These are phyloP conservation scores for Spatula clypeata DNA, from an alignment of 2,797 vertebrate species.

Conservation along the genomic window DNA sequence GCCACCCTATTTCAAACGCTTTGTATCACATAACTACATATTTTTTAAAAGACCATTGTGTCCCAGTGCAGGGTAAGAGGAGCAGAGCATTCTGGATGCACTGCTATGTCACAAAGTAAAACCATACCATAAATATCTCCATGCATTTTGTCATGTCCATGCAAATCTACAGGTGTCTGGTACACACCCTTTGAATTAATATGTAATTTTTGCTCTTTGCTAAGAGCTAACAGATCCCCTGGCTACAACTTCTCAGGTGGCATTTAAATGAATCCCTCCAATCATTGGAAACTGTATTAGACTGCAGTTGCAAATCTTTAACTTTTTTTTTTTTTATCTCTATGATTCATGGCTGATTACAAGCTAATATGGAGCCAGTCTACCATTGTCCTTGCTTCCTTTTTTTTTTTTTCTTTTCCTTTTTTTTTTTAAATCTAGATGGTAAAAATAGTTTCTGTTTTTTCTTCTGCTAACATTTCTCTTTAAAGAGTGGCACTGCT, in stretches of 20 bases:
- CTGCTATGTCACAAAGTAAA: neutral
- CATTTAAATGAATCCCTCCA: constrained; percentile 42
- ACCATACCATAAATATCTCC: neutral
- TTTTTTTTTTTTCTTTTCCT: constrained; percentile 21
- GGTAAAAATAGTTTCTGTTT: constrained; percentile 71
- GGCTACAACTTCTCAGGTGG: neutral
- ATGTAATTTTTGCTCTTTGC: neutral
- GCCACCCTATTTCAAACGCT: neutral
- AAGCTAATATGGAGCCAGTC: constrained; percentile 65
- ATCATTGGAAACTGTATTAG: constrained; percentile 54
- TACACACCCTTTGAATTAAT: neutral
- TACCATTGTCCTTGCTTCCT: constrained; percentile 45
- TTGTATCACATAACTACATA: neutral
- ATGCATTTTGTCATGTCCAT: neutral
- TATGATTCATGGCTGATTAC: constrained; percentile 68
- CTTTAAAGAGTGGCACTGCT: constrained; percentile 60
- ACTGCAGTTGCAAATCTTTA: constrained; percentile 53
- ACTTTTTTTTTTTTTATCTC: neutral
- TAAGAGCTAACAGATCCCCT: constrained; percentile 7
- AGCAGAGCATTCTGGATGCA: neutral
- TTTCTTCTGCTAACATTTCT: constrained; percentile 71
- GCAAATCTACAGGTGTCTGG: neutral
- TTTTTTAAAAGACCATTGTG: neutral
- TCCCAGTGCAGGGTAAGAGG: neutral
- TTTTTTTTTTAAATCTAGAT: neutral